Evolutionary conservation across 1,140 invertebrate species (phyloP), one percentile per base, ranked within the genome.

Genomic region (Euura lappo): DNA sequence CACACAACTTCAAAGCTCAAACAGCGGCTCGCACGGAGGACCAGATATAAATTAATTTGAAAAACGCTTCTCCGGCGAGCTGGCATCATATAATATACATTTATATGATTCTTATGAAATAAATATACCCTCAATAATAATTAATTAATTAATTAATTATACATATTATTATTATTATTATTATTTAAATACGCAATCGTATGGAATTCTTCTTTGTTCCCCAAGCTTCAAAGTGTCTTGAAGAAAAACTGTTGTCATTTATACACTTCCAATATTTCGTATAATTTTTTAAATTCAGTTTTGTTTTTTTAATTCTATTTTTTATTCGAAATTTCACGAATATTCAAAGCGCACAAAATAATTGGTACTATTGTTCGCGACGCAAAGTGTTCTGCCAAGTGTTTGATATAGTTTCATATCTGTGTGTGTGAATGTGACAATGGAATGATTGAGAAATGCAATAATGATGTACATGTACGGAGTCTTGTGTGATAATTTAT

Each of bases 1-100:
- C 78, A 80, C 83, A 84, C 81, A 85, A 86, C 84, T 86, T 60
- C 78, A 84, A 87, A 87, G 83, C 85, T 87, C 82, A 85, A 87
- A 86, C 82, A 85, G 80, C 84, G 82, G 87, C 28, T 28, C 28
- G 28, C 28, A 28, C 28, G 28, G 28, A 88, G 85, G 85, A 88
- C 87, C 87, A 79, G 85, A 73, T 74, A 80, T 78, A 76, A 85
- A 68, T 42, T 42, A 1, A 64, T 10, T 10, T 10, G 3, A n/a
- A 68, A 42, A 68, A 68, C 81, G 87, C 87, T 88, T 87, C 86
- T 88, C 86, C 87, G 85, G 86, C 85, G 82, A 87, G 87, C 87
- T 86, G 84, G 82, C 85, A 83, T 82, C 81, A 84, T 84, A 60
- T 60, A 60, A 60, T 11, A 60, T 82, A 84, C 83, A 82, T 86